phyloP scores from a whole-genome alignment of 2,888 invertebrate species.

The Buathra laborator region DNA sequence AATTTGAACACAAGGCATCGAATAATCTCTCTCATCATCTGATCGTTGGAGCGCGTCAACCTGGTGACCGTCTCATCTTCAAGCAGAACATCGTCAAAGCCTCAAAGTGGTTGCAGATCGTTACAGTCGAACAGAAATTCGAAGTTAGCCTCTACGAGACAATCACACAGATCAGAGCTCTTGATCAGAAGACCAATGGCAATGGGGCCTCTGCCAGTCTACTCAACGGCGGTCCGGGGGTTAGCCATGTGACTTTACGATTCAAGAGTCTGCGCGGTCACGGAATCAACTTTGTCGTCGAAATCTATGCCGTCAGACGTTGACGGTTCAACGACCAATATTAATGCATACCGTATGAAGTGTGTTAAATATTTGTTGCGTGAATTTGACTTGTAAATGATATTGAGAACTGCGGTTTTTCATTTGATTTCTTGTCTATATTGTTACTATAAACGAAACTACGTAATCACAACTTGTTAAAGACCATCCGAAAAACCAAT shows the following conservation, averaged over 20 bases:
- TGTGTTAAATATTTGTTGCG: not conserved
- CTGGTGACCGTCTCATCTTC: slow-evolving; percentile 73
- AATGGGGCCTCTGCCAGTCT: slow-evolving; percentile 85
- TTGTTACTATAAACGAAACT: not conserved
- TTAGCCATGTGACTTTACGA: slow-evolving; percentile 80
- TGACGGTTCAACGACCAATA: not conserved
- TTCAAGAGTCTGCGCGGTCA: slow-evolving; percentile 85
- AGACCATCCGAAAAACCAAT: no score
- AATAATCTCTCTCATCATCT: slow-evolving; percentile 74
- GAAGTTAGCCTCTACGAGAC: slow-evolving; percentile 66
- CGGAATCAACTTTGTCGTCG: slow-evolving; percentile 85
- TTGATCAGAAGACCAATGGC: slow-evolving; percentile 84
- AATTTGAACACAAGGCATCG: not conserved
- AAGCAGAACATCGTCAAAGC: slow-evolving; percentile 74
- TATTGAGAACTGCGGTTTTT: not conserved
- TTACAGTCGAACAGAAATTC: slow-evolving; percentile 74
- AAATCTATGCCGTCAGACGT: slow-evolving; percentile 80
- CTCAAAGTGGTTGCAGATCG: slow-evolving; percentile 74
- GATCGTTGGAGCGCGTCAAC: slow-evolving; percentile 73
- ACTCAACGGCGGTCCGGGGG: slow-evolving; percentile 83
- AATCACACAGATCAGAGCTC: slow-evolving; percentile 83
- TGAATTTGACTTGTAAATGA: not conserved
- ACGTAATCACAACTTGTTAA: no score
- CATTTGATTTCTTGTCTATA: not conserved
- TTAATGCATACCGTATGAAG: not conserved